Evolutionary conservation across 2,113 vertebrate genomes (phyloP), one percentile per base, ranked within the genome.

Genomic region (Nyctereutes procyonoides): DNA sequence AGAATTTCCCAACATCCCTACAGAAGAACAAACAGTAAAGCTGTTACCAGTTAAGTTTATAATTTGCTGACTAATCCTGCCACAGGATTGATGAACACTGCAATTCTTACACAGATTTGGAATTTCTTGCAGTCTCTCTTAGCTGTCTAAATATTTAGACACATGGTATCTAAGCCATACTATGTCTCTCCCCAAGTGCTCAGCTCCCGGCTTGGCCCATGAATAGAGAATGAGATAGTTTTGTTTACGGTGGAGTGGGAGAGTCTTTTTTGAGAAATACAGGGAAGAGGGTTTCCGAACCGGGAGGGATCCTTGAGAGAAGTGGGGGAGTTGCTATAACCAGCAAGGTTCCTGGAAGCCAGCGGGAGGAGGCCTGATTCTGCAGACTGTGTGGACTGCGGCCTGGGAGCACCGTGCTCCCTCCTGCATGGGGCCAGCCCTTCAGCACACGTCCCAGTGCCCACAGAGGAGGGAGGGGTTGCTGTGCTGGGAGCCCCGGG

Each of bases 11-110:
- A 32, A 5, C 48, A 35, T 8, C n/a, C 35, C 16, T 2, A 11
- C 28, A 5, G 28, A 22, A 73, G 89, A 24, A 15, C 2, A 1
- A 19, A 4, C 0, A 0, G 79, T 9, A 15, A 19, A 1, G 51
- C 14, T 19, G 3, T 3, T 6, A 1, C 3, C 8, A 1, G 35
- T 3, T 13, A 3, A 10, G 4, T 26, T 3, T 0, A 0, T 28
- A 7, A 5, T 43, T 1, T 53, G 69, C 24, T 19, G 74, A 53
- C 32, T 11, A 2, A 10, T 13, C 55, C 35, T 26, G 55, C 74
- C 22, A 0, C 5, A 12, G 71, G 55, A 0, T 3, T 5, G 51
- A 55, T 38, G 43, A 30, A 16, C 6, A 8, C 4, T 0, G 1
- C n/a, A 0, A 5, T 26, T 12, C 14, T 8, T 3, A 20, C 87